Base-by-base conservation (phyloP, 2,797 vertebrate species). In the Trachops cirrhosus region DNA sequence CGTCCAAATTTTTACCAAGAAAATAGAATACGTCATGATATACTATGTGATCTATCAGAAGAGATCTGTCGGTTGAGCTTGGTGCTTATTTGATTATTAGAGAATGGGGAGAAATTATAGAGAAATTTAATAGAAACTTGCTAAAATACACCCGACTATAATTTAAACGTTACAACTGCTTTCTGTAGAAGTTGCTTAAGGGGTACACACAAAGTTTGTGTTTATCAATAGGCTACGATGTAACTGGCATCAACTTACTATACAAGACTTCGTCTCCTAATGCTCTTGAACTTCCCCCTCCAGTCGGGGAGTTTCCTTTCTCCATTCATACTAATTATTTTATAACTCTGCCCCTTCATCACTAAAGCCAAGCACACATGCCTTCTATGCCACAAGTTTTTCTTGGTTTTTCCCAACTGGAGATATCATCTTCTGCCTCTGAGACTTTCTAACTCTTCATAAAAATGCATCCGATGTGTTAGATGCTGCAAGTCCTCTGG, bases 221-320 rank as follows among this genome's bases (percentile, higher is more conserved):
- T 50, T 39, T 64, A 34, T 18, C 12, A 24, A 9, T 4, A 62
- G 32, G 7, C 37, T 4, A 3, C 22, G 34, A 6, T 9, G 21
- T 5, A 16, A 26, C 1, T 0, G 1, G 11, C 3, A 21, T 37
- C 26, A 52, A 1, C 6, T 54, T 7, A 2, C 29, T 14, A 22
- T 22, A 12, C 1, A 18, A 19, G 21, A 15, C 2, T 29, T 46
- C 2, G 1, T 24, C 52, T 18, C 57, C 5, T 48, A 4, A 37
- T 67, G 48, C 9, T 39, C 22, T 68, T 41, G 5, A 32, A 11
- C 4, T 8, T 19, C 26, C 19, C 5, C 12, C 46, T 44, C 18
- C 37, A 34, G 44, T 0, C 26, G 1, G 24, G 2, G n/a, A 9
- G 9, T 37, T 21, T 6, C 12, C 0, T 2, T 14, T 52, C 24